Evolutionary conservation across 2,797 vertebrate genomes (phyloP).

Genomic region (Monodelphis domestica): DNA sequence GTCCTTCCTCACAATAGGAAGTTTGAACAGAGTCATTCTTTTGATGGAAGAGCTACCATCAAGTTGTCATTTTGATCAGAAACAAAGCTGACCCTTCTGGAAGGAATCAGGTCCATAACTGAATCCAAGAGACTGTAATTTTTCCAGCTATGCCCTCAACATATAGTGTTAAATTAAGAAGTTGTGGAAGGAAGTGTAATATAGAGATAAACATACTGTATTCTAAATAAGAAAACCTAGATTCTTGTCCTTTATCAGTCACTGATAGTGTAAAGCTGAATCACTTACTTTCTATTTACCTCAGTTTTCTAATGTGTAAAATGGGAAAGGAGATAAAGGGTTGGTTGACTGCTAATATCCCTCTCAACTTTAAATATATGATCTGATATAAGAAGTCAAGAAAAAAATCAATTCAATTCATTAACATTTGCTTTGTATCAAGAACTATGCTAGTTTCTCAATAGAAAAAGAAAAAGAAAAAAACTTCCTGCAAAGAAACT

Average conservation of each 20-base stretch:
- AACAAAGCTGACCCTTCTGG: neutral
- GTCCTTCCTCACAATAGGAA: neutral
- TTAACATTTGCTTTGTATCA: neutral
- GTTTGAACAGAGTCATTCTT: neutral
- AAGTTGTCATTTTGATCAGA: neutral
- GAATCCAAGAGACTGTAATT: neutral
- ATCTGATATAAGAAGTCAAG: neutral
- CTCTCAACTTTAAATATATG: neutral
- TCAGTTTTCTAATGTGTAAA: neutral
- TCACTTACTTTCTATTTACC: neutral
- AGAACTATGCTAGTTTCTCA: neutral
- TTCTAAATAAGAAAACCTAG: neutral
- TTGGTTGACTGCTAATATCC: neutral
- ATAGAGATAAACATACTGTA: neutral
- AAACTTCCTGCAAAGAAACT: neutral
- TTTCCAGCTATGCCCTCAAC: neutral
- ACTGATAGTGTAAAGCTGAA: neutral
- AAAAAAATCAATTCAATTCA: neutral
- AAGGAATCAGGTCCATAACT: neutral
- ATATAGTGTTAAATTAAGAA: neutral
- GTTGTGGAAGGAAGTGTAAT: neutral
- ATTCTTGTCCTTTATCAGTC: neutral
- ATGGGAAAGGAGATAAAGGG: neutral
- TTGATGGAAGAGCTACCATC: neutral
- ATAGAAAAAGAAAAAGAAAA: neutral